These are phyloP conservation scores for Ectemnius continuus DNA, from an alignment of 2,888 invertebrate species.

Conservation along the genomic window DNA sequence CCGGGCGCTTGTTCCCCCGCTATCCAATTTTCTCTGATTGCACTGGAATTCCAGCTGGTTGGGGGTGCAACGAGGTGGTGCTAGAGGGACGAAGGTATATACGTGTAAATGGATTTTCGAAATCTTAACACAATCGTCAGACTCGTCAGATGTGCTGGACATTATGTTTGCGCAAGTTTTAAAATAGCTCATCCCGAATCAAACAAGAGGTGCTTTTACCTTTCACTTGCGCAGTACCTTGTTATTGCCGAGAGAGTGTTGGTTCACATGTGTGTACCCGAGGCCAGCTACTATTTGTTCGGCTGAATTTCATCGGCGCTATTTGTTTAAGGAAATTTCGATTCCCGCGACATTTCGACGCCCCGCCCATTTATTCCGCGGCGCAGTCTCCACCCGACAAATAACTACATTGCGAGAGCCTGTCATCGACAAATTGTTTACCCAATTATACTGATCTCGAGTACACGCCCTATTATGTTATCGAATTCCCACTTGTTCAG, in stretches of 20 bases:
- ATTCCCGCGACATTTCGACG: conserved; percentile 16
- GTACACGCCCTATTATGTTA: conserved; percentile 1
- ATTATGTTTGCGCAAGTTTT: not conserved
- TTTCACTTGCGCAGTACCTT: not conserved
- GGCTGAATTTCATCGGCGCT: conserved; percentile 36
- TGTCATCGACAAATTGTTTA: conserved; percentile 22
- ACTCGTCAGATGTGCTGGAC: not conserved
- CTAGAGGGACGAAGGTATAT: no score
- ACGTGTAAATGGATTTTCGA: no score
- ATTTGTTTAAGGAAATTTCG: conserved; percentile 40
- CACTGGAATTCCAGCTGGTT: no score
- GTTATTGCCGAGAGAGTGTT: conserved; percentile 20
- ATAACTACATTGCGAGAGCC: no score
- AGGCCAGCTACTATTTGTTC: conserved; percentile 23
- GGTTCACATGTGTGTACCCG: not conserved
- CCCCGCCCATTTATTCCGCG: no score
- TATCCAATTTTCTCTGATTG: no score
- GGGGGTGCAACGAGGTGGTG: no score
- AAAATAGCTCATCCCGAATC: not conserved
- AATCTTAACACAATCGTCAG: no score
- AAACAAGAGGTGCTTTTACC: not conserved
- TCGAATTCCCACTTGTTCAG: not conserved
- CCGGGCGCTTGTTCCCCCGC: no score
- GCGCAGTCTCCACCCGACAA: no score
- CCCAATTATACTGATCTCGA: conserved; percentile 3